Evolutionary conservation across 2,888 invertebrate species (phyloP).

Genomic region (Lordiphosa andalusiaca): DNA sequence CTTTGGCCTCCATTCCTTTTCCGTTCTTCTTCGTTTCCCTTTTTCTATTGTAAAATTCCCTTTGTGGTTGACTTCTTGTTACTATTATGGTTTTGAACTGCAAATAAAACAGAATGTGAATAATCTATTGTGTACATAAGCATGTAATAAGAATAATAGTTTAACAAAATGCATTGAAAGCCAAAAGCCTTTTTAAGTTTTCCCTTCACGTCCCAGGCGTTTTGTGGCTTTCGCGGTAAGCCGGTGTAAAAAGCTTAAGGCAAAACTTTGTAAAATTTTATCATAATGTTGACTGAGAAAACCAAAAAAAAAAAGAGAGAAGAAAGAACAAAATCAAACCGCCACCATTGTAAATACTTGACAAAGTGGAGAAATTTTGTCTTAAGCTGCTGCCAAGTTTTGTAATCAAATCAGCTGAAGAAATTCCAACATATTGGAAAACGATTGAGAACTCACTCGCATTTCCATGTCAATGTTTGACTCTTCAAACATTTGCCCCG

Average conservation of each 20-base stretch:
- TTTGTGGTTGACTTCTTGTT: constrained; percentile 18
- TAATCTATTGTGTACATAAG: constrained; percentile 55
- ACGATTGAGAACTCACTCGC: constrained; percentile 23
- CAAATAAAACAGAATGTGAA: constrained; percentile 54
- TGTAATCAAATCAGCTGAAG: constrained; percentile 39
- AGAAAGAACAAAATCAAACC: too few relatives aligned
- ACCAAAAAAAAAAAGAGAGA: constrained; percentile 12
- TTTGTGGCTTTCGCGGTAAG: constrained; percentile 29
- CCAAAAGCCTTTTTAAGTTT: constrained; percentile 46
- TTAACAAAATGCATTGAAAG: constrained; percentile 40
- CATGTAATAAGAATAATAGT: constrained; percentile 59
- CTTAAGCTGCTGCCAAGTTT: constrained; percentile 39
- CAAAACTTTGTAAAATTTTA: constrained; percentile 51
- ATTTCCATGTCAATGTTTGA: constrained; percentile 19
- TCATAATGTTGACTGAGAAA: constrained; percentile 42
- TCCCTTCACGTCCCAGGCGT: background rate
- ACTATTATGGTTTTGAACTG: constrained; percentile 36
- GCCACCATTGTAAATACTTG: constrained; percentile 34
- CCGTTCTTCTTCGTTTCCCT: constrained; percentile 15
- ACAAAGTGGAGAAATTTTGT: constrained; percentile 29
- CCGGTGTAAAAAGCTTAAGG: constrained; percentile 40
- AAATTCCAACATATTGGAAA: constrained; percentile 27
- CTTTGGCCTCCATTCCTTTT: constrained; percentile 65
- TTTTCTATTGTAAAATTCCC: background rate
- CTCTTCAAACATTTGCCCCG: constrained; percentile 30